Evolutionary conservation across 2,888 invertebrate species (phyloP), one percentile per base, ranked within the genome.

Genomic region (Cylindroiulus punctatus): DNA sequence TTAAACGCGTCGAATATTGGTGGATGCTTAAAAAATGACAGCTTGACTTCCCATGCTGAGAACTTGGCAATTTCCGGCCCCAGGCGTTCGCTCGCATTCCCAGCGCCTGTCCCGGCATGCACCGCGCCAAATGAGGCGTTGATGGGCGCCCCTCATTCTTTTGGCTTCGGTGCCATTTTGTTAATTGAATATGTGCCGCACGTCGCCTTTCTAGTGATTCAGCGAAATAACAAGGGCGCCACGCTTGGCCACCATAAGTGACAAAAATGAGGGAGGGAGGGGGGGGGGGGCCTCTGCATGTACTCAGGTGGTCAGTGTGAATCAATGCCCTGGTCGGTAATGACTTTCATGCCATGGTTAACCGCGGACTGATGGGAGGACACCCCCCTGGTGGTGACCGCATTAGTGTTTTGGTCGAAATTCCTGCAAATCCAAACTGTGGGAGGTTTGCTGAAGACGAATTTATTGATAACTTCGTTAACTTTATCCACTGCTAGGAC

Each of bases 41-140:
- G 40, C 83, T n/a, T 40, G 83, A 83, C 83, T 83, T 83, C 44
- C n/a, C 83, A 83, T 83, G 83, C 83, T 42, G 83, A 83, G 83
- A 83, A 40, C 83, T 83, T 83, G 40, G 83, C 83, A 83, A 83
- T 83, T 83, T 83, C 83, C 83, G 83, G 83, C 83, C 83, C 83
- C 83, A 83, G 83, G 83, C 83, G 44, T 40, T 83, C 83, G 30
- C 7, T 7, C 36, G n/a, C 65, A 57, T 57, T 57, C 57, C 57
- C 57, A 19, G 17, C 4, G n/a, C 19, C n/a, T n/a, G 26, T 76
- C 76, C 76, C 76, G 30, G 14, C 76, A 76, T 76, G 76, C 76
- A 76, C 7, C 26, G 76, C 44, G 44, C 3, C 44, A 3, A 12
- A 17, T n/a, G 8, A n/a, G 76, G 76, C 10, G 76, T 76, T 76